Base-by-base conservation (phyloP, 64 coral and sea anemone species). In the Pocillopora verrucosa region DNA sequence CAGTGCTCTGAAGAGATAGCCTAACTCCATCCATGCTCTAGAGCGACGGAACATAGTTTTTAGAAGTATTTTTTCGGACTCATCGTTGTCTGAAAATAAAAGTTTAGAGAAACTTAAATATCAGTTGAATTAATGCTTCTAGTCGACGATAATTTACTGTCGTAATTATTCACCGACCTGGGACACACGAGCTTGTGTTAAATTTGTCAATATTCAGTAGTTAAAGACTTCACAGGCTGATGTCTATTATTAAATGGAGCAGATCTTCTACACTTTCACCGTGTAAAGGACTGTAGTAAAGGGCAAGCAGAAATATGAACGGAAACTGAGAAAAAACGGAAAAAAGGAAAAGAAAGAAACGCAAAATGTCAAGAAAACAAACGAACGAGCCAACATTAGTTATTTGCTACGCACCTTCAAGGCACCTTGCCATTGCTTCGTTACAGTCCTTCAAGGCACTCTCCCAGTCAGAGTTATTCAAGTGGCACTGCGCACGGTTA, bases 1-100 rank as follows among this genome's bases (percentile, higher is more conserved):
- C 72, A 98, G 60, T 15, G 96, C 93, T 64, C 90, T 80, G 56
- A 83, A 88, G 72, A 93, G 90, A 10, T 98, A 45, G 26, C 91
- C 85, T 24, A 95, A 65, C 24, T 95, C 93, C 67, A 92, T 34
- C 13, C 87, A 74, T 0, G 96, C 93, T 64, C 75, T 92, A n/a
- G 88, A 94, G 19, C 96, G 88, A 62, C 96, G 94, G 78, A 90
- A 95, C 38, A 92, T 86, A 16, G 96, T 98, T 60, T 98, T 98
- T 78, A 82, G 69, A 25, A 98, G 88, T 68, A 98, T 92, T 41
- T 93, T 98, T 58, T 76, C 83, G 11, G 96, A 90, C 79, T 95
- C 93, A 11, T 92, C 87, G 60, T 95, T 90, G 30, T 95, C 96
- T 98, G 87, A n/a, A 83, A 17, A 60, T 10, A 85, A 57, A 69